Evolutionary conservation across 2,113 vertebrate species (phyloP).

Genomic region (Donacobius atricapilla): DNA sequence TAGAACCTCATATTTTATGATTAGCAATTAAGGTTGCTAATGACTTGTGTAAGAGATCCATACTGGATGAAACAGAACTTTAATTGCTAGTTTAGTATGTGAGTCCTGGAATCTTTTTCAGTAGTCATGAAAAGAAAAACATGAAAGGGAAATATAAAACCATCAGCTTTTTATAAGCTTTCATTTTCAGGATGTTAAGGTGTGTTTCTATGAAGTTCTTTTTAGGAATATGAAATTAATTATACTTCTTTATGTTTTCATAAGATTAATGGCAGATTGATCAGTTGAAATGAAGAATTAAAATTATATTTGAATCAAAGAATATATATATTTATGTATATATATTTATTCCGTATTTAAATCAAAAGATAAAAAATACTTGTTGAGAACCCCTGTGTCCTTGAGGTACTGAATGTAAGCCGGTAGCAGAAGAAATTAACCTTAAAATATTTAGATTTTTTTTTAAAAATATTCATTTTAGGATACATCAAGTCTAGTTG

Average conservation of each 20-base stretch:
- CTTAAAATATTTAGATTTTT: neutral
- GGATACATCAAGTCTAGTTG: neutral
- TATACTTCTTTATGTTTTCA: neutral
- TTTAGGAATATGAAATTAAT: conserved; percentile 44
- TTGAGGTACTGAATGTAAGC: neutral
- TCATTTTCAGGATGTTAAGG: conserved; percentile 1
- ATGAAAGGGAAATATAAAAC: conserved; percentile 39
- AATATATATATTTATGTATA: neutral
- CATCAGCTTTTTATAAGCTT: conserved; percentile 22
- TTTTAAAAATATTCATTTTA: neutral
- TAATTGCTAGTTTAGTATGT: neutral
- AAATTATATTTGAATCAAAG: neutral
- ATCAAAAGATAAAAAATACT: neutral
- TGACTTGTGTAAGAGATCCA: neutral
- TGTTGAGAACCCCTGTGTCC: neutral
- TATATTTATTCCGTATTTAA: neutral
- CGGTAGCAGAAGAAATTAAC: neutral
- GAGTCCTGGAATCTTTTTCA: conserved; percentile 34
- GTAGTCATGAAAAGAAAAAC: conserved; percentile 41
- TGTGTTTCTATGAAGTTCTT: conserved; percentile 27
- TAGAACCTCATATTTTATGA: conserved; percentile 10
- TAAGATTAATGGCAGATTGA: conserved; percentile 15
- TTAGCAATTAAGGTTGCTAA: conserved; percentile 7
- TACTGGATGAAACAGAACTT: neutral
- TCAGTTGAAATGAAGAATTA: neutral